A percentile compares a stretch with the other conserved stretches of the same genome.
Conservation (phyloP, 2,113 vertebrate species). For the Tringa solitaria region DNA sequence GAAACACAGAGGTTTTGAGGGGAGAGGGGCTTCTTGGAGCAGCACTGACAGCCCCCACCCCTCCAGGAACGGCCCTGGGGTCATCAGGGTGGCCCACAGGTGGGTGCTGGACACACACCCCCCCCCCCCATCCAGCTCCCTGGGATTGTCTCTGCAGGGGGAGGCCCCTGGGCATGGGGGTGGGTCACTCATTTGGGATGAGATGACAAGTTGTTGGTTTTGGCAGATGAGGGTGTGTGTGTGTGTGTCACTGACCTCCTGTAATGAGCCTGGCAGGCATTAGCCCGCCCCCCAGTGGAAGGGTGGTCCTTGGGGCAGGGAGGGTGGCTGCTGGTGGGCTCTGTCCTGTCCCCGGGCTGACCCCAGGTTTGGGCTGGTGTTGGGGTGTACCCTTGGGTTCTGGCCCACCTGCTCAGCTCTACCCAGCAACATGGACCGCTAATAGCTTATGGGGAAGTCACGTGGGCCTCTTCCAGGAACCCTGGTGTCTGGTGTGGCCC, state of each 20-base stretch:
- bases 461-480: neutral
- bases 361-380: neutral
- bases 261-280: neutral
- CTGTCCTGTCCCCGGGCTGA: rapidly evolving
- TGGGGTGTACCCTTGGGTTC: neutral
- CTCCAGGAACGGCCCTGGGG: rapidly evolving
- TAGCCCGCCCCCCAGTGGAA: neutral
- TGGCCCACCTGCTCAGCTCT: rapidly evolving
- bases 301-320: too few species aligned
- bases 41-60: neutral
- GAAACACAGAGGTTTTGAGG: neutral
- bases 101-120: neutral
- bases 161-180: neutral
- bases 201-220: neutral
- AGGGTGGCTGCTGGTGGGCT: neutral
- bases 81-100: too few species aligned
- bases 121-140: too few species aligned
- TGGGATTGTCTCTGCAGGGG: neutral
- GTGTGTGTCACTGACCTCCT: too few species aligned
- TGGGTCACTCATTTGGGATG: neutral
- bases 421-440: neutral
- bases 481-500: neutral
- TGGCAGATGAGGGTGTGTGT: too few species aligned
- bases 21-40: neutral
- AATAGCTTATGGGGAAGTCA: neutral